Evolutionary conservation across 2,797 vertebrate genomes (phyloP).

Genomic region (Hydrocynus forskahlii): DNA sequence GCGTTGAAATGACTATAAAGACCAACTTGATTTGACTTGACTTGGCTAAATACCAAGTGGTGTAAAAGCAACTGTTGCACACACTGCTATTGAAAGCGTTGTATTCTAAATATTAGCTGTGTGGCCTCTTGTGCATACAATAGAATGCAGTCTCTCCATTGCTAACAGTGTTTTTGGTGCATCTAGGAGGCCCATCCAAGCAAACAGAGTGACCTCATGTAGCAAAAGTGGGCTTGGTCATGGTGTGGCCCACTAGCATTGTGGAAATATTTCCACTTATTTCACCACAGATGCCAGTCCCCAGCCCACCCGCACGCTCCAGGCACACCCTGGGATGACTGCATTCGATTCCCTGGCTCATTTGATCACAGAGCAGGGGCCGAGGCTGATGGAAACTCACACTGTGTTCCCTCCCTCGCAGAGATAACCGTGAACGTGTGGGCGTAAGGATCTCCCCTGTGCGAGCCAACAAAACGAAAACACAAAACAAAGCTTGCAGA

Average conservation of each 20-base stretch:
- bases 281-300: constrained; percentile 30
- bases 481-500: constrained; percentile 25
- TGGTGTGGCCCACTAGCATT: constrained; percentile 28
- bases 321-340: constrained; percentile 68
- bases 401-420: constrained; percentile 21
- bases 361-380: constrained; percentile 61
- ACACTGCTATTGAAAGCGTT: too few species aligned
- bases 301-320: constrained; percentile 34
- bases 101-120: background rate
- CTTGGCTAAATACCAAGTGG: too few species aligned
- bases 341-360: constrained; percentile 60
- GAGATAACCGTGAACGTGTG: constrained; percentile 14
- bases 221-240: constrained; percentile 37
- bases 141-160: background rate
- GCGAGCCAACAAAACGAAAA: constrained; percentile 23
- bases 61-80: too few species aligned
- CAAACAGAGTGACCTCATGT: constrained; percentile 42
- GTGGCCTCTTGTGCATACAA: background rate
- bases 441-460: background rate
- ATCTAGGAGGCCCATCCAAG: constrained; percentile 12
- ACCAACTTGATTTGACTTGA: too few species aligned
- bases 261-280: constrained; percentile 45
- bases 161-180: constrained; percentile 18
- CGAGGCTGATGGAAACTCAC: constrained; percentile 38
- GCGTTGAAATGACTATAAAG: too few species aligned